Conservation (phyloP, 2,113 vertebrate species). For the Thalassarche chlororhynchos region DNA sequence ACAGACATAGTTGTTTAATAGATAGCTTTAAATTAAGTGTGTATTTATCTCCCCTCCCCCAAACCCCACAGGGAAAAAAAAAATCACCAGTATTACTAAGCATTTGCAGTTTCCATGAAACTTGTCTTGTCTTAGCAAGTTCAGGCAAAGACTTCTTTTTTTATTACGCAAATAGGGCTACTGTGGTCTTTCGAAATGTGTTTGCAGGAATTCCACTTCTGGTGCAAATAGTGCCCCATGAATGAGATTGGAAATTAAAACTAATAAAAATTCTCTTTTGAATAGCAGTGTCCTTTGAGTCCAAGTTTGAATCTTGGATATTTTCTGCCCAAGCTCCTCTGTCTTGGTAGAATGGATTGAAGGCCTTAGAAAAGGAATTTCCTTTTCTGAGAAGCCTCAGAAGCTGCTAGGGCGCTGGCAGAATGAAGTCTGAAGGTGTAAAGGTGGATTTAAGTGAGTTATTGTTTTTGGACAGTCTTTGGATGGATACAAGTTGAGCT, state of each 20-base stretch:
- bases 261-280: not conserved
- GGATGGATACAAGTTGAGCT: not conserved
- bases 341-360: not conserved
- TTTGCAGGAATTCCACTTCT: not conserved
- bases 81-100: slow-evolving; percentile 29
- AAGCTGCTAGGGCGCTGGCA: not conserved
- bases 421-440: not conserved
- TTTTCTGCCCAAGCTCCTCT: not conserved
- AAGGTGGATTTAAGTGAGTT: not conserved
- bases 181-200: not conserved
- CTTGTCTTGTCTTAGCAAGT: not conserved
- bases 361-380: not conserved
- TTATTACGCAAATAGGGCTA: not conserved
- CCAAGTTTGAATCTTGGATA: not conserved
- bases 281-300: slow-evolving; percentile 10
- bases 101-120: slow-evolving; percentile 31
- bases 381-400: not conserved
- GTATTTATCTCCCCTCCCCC: not conserved
- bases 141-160: not conserved
- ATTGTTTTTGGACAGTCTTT: not conserved
- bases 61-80: not conserved
- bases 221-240: not conserved
- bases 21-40: slow-evolving; percentile 37
- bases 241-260: not conserved
- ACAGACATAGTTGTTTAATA: slow-evolving; percentile 33